Evolutionary conservation across 2,797 vertebrate genomes (phyloP).

Genomic region (Tragopan temminckii): DNA sequence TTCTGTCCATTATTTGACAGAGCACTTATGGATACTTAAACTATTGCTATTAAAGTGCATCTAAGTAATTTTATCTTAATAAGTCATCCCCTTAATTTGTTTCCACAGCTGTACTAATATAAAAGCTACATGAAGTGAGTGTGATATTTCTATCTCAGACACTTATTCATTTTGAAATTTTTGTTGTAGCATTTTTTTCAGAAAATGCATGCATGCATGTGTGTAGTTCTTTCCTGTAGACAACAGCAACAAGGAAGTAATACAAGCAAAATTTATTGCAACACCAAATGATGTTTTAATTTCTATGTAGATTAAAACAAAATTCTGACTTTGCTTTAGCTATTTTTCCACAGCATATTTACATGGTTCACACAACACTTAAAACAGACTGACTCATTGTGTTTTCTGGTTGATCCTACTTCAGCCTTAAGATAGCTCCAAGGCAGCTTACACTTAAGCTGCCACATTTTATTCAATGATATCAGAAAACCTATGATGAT

Average conservation of each 20-base stretch:
- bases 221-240: rapidly evolving
- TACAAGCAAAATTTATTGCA: neutral
- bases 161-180: neutral
- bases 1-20: slow-evolving; percentile 2
- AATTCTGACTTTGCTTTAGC: neutral
- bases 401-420: neutral
- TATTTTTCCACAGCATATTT: neutral
- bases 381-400: rapidly evolving
- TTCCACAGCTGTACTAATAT: neutral
- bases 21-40: neutral
- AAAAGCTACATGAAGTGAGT: neutral
- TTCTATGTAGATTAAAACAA: neutral
- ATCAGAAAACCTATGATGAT: neutral
- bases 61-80: slow-evolving; percentile 22
- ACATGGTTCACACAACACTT: neutral
- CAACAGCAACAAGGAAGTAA: neutral
- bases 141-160: neutral
- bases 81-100: neutral
- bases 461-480: neutral
- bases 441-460: neutral
- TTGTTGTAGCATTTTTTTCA: neutral
- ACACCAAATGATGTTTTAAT: neutral
- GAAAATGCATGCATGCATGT: neutral
- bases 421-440: neutral
- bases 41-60: neutral